phyloP scores from a whole-genome alignment of 2,113 vertebrate species.

The Syngnathoides biaculeatus region DNA sequence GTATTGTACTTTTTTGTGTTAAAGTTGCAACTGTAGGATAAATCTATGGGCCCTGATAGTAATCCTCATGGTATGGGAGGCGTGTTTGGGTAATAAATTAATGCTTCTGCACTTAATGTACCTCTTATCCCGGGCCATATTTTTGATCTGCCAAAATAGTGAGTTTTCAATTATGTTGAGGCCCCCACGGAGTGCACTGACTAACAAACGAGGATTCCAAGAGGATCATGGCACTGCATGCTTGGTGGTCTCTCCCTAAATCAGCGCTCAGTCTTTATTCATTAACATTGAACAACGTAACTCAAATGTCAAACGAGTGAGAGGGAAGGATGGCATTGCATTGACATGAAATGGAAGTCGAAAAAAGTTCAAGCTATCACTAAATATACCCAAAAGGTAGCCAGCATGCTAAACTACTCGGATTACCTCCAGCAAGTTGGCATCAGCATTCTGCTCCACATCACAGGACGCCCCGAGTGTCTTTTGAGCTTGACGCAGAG shows the following conservation, averaged over 20 bases:
- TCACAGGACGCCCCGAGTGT: conserved; percentile 39
- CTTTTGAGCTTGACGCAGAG: conserved; percentile 52
- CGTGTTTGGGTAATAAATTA: not conserved
- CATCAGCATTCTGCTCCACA: conserved; percentile 57
- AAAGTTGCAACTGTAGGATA: conserved; percentile 8
- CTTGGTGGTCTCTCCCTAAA: not conserved
- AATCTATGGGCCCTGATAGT: not conserved
- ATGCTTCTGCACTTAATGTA: too few species aligned
- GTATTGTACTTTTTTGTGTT: conserved; percentile 17
- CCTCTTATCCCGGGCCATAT: too few species aligned
- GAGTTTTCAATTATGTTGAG: too few species aligned
- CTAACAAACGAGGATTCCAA: not conserved
- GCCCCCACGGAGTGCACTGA: too few species aligned
- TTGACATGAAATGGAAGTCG: conserved; percentile 8
- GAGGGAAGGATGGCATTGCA: not conserved
- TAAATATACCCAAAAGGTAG: conserved; percentile 12
- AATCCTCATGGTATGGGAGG: too few species aligned
- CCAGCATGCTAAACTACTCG: conserved; percentile 26
- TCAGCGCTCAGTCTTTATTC: not conserved
- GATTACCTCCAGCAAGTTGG: conserved; percentile 53
- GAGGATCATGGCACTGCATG: not conserved
- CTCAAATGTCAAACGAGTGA: not conserved
- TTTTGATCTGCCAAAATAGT: too few species aligned
- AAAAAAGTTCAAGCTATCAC: conserved; percentile 10
- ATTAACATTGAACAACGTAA: not conserved